phyloP scores from a whole-genome alignment of 2,888 invertebrate genomes.

The Diogma glabrata region DNA sequence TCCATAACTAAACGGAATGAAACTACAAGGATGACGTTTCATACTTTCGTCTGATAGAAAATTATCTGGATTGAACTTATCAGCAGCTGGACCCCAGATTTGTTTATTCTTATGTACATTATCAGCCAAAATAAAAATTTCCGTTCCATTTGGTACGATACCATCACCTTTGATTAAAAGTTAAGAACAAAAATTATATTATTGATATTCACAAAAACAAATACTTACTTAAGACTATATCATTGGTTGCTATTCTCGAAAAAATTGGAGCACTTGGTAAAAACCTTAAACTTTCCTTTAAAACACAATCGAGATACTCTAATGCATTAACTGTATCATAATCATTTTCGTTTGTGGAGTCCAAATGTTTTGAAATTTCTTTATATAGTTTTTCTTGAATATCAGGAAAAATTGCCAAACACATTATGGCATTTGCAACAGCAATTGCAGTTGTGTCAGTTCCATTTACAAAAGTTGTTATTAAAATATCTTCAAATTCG shows the following conservation, averaged over 20 bases:
- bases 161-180: too few relatives aligned
- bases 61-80: background rate
- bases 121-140: background rate
- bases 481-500: too few relatives aligned
- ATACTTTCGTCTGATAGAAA: background rate
- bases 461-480: background rate
- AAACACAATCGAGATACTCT: background rate
- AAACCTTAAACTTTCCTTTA: background rate
- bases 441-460: background rate
- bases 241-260: background rate
- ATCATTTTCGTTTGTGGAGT: background rate
- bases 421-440: background rate
- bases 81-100: background rate
- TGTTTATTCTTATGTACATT: background rate
- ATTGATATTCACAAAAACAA: too few relatives aligned
- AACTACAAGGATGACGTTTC: background rate
- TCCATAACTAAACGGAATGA: background rate
- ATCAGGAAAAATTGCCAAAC: background rate
- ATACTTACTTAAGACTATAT: background rate
- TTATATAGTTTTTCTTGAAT: background rate
- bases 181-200: too few relatives aligned
- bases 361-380: too few relatives aligned
- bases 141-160: background rate
- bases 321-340: background rate
- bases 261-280: background rate